A percentile compares a stretch with the other conserved stretches of the same genome.
Conservation (phyloP, 2,797 vertebrate species). For the Manis javanica region DNA sequence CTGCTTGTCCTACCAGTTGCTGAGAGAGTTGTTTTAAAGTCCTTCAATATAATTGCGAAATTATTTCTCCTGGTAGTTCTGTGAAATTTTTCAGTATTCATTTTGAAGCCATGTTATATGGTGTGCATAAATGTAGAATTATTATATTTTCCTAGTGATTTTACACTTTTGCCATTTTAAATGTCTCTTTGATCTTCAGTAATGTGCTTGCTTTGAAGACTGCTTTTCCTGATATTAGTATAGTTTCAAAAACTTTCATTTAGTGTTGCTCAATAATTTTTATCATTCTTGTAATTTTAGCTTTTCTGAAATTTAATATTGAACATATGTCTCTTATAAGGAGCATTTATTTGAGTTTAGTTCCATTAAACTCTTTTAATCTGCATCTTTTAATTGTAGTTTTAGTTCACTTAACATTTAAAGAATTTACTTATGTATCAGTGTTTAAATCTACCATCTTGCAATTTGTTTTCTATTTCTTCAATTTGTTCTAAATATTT, state of each 20-base stretch:
- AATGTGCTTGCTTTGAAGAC: not conserved
- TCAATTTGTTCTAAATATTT: not conserved
- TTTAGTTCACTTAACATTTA: not conserved
- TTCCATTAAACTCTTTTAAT: conserved; percentile 17
- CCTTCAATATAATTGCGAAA: not conserved
- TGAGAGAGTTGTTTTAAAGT: not conserved
- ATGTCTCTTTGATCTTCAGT: not conserved
- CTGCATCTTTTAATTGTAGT: not conserved
- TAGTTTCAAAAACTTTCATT: not conserved
- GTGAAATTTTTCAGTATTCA: not conserved
- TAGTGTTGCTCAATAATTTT: not conserved
- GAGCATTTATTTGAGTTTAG: not conserved
- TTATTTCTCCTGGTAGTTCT: not conserved
- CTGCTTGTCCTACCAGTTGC: not conserved
- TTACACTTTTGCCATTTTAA: not conserved
- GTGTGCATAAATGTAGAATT: not conserved
- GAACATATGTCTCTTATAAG: not conserved
- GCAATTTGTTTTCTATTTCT: not conserved
- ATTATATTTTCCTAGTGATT: not conserved
- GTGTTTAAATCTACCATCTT: not conserved
- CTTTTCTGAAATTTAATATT: not conserved
- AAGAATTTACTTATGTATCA: not conserved
- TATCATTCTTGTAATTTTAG: not conserved
- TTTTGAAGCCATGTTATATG: not conserved
- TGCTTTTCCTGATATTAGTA: not conserved